Percentiles rank a stretch among this genome's conserved stretches.
Evolutionary conservation across 1,140 invertebrate species (phyloP).

Genomic region (Plutomurus gul): DNA sequence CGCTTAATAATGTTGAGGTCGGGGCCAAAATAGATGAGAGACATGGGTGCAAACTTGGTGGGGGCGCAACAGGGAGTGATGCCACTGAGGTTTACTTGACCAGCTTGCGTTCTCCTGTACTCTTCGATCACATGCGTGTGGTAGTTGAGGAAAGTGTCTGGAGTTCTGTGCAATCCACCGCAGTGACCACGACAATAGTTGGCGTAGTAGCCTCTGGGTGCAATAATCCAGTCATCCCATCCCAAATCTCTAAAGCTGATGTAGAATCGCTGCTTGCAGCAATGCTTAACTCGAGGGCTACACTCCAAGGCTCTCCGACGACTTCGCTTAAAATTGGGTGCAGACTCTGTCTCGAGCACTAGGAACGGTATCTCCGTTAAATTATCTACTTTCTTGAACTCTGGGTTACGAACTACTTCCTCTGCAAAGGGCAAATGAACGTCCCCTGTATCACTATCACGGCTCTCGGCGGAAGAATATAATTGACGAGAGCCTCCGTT

Average conservation of each 20-base stretch:
- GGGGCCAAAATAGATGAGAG: slow-evolving; percentile 89
- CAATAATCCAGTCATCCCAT: slow-evolving; percentile 94
- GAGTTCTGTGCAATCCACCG: slow-evolving; percentile 71
- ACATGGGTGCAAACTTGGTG: slow-evolving; percentile 87
- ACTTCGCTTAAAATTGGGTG: slow-evolving; percentile 62
- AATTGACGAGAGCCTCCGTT: slow-evolving; percentile 19
- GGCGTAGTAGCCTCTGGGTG: slow-evolving; percentile 72
- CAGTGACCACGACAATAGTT: slow-evolving; percentile 92
- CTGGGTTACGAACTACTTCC: background rate
- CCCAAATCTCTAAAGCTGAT: slow-evolving; percentile 87
- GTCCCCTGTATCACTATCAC: background rate
- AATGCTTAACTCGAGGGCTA: slow-evolving; percentile 73
- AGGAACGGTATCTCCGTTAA: slow-evolving; percentile 65
- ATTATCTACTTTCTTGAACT: slow-evolving; percentile 39
- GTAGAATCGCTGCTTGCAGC: slow-evolving; percentile 88
- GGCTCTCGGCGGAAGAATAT: background rate
- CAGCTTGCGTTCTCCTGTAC: slow-evolving; percentile 73
- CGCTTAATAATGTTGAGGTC: slow-evolving; percentile 89
- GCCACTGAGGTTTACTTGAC: slow-evolving; percentile 63
- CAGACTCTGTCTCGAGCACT: slow-evolving; percentile 76
- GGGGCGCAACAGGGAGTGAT: slow-evolving; percentile 92
- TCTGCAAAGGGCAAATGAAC: background rate
- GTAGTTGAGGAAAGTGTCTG: slow-evolving; percentile 82
- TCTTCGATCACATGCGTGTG: slow-evolving; percentile 89
- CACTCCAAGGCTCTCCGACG: slow-evolving; percentile 81